Conservation (phyloP, 2,888 invertebrate genomes). For the Pristionchus fissidentatus region DNA sequence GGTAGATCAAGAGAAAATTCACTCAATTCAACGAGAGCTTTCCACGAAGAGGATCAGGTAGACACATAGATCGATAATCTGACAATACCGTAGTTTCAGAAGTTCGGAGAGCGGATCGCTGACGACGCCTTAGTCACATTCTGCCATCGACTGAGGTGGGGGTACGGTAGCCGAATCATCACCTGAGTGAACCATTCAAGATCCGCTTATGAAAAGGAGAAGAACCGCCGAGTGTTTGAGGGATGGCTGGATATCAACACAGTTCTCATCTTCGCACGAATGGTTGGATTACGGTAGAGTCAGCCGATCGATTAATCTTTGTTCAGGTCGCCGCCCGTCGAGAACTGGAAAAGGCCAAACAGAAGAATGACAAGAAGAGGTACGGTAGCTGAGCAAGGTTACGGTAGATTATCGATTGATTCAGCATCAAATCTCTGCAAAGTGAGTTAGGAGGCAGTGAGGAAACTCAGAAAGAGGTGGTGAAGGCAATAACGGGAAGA, state of each 20-base stretch:
- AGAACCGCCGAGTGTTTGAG: not conserved
- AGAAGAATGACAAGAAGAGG: constrained; percentile 23
- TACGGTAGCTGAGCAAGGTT: not conserved
- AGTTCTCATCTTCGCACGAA: constrained; percentile 22
- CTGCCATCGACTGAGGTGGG: constrained; percentile 29
- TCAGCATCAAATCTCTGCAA: constrained; percentile 9
- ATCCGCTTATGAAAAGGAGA: not conserved
- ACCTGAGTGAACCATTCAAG: not conserved
- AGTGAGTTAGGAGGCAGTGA: constrained; percentile 27
- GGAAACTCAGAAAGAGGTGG: constrained; percentile 3
- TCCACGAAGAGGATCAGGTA: constrained; percentile 33
- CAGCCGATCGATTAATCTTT: not conserved
- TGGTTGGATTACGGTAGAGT: constrained; percentile 30
- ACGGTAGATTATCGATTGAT: constrained; percentile 1
- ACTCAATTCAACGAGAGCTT: not conserved
- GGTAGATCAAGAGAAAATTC: constrained; percentile 25
- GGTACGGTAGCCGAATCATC: too few species aligned
- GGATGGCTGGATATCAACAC: constrained; percentile 42
- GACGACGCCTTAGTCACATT: constrained; percentile 36
- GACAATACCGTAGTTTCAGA: not conserved
- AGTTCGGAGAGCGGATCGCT: constrained; percentile 36
- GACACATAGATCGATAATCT: not conserved
- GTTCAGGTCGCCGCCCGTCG: not conserved
- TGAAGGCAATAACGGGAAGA: constrained; percentile 15
- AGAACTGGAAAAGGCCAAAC: constrained; percentile 24